Conservation (phyloP, 2,888 invertebrate genomes). For the Macaria notata region DNA sequence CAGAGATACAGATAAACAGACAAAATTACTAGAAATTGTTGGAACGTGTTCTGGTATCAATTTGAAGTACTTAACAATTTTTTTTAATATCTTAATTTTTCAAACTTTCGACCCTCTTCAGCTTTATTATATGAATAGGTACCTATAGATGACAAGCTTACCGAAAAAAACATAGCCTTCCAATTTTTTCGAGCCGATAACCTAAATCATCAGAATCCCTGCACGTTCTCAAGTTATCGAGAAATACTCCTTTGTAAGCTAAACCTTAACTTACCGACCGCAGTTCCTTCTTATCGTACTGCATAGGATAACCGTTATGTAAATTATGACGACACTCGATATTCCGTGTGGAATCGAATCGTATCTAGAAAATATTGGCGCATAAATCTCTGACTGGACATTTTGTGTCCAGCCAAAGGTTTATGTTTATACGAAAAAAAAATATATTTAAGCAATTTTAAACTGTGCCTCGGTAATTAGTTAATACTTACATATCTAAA, state of each 20-base stretch:
- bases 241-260: conserved; percentile 9
- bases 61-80: too few species aligned
- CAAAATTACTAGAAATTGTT: too few species aligned
- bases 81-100: too few species aligned
- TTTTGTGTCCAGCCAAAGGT: conserved; percentile 43
- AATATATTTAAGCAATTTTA: too few species aligned
- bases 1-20: too few species aligned
- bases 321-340: conserved; percentile 54
- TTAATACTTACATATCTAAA: too few species aligned
- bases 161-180: too few species aligned
- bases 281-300: conserved; percentile 16
- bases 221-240: conserved; percentile 5
- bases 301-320: conserved; percentile 37
- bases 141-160: too few species aligned
- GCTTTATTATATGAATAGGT: too few species aligned
- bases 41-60: too few species aligned
- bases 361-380: conserved; percentile 56
- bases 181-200: neutral
- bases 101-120: too few species aligned
- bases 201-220: conserved; percentile 10
- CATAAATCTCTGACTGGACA: conserved; percentile 61
- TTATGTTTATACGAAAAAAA: conserved; percentile 12
- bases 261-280: conserved; percentile 12
- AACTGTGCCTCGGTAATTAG: too few species aligned
- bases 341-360: conserved; percentile 44